A percentile compares a stretch with the other conserved stretches of the same genome.
phyloP scores from a whole-genome alignment of 2,888 invertebrate species.

The Athrips mouffetella region DNA sequence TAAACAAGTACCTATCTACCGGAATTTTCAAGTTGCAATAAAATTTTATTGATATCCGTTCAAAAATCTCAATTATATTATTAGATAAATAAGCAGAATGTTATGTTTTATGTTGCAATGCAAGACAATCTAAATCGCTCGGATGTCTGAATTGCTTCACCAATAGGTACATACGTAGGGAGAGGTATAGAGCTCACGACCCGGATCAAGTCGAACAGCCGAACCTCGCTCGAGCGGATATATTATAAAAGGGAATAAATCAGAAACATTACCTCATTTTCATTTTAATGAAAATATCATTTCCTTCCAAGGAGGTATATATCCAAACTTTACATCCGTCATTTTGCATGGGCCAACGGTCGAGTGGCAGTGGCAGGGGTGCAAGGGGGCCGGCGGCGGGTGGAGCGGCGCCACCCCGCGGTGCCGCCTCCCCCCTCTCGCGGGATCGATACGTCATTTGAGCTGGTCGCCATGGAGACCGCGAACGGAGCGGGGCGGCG shows the following conservation, averaged over 20 bases:
- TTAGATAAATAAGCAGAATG: slow-evolving; percentile 19
- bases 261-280: slow-evolving; percentile 67
- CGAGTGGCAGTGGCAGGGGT: slow-evolving; percentile 68
- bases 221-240: slow-evolving; percentile 19
- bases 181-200: neutral
- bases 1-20: too few species aligned
- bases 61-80: too few species aligned
- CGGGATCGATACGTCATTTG: slow-evolving; percentile 79
- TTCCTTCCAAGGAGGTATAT: slow-evolving; percentile 71
- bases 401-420: slow-evolving; percentile 73
- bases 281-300: slow-evolving; percentile 76
- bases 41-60: too few species aligned
- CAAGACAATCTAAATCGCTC: slow-evolving; percentile 28
- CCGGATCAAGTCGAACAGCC: neutral
- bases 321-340: slow-evolving; percentile 78
- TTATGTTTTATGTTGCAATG: slow-evolving; percentile 36
- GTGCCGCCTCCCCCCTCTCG: slow-evolving; percentile 59
- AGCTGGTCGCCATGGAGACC: slow-evolving; percentile 79
- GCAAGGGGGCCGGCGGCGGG: slow-evolving; percentile 64
- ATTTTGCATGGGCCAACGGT: slow-evolving; percentile 79
- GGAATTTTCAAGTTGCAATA: too few species aligned
- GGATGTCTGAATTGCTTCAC: slow-evolving; percentile 28
- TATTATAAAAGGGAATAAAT: slow-evolving; percentile 42
- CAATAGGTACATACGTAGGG: too few species aligned
- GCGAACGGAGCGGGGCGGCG: slow-evolving; percentile 76